Evolutionary conservation across 2,888 invertebrate genomes (phyloP).

Genomic region (Disparrhopalites patrizii): DNA sequence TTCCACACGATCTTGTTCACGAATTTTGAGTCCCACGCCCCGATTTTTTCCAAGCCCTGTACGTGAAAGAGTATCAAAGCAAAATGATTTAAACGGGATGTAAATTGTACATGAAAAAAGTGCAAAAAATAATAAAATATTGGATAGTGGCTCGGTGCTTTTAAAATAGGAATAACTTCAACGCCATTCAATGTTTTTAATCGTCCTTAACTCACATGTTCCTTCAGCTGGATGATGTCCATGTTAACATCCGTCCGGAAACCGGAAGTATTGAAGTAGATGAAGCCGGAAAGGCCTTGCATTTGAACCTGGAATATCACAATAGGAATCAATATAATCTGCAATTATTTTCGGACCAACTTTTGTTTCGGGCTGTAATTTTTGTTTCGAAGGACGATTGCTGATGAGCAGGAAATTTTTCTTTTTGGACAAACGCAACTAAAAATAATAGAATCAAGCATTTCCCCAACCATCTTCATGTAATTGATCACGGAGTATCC

Average conservation of each 20-base stretch:
- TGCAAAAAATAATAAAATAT: neutral
- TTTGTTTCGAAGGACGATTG: no score
- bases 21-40: constrained; percentile 72
- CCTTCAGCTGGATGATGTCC: constrained; percentile 83
- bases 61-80: neutral
- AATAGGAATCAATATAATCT: constrained; percentile 1
- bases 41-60: constrained; percentile 72
- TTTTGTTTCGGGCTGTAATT: no score
- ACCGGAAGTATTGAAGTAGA: constrained; percentile 90
- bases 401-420: no score
- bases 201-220: no score
- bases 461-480: constrained; percentile 77
- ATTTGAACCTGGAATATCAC: constrained; percentile 68
- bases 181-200: neutral
- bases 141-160: no score
- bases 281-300: constrained; percentile 85
- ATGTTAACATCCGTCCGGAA: constrained; percentile 85
- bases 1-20: constrained; percentile 72
- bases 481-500: constrained; percentile 93
- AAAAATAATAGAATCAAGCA: neutral
- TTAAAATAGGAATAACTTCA: neutral
- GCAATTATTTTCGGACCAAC: neutral
- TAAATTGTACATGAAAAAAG: neutral
- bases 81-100: neutral
- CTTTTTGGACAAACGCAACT: no score